Evolutionary conservation across 2,888 invertebrate genomes (phyloP).

Genomic region (Melieria picta): DNA sequence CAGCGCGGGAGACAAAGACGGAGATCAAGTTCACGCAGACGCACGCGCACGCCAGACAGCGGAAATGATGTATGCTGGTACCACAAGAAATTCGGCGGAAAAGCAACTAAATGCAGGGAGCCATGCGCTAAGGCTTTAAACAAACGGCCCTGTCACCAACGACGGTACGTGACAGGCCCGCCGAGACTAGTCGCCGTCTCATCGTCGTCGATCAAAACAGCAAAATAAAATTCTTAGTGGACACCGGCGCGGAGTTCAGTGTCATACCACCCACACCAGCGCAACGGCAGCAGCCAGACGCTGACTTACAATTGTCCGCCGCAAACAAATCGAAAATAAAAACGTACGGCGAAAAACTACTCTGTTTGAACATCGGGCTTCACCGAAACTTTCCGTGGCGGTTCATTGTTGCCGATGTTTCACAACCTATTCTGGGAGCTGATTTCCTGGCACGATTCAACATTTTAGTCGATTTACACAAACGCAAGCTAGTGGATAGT

Average conservation of each 20-base stretch:
- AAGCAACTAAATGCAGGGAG: background rate
- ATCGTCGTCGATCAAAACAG: slow-evolving; percentile 24
- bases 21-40: background rate
- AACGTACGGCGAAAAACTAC: slow-evolving; percentile 20
- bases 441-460: slow-evolving; percentile 31
- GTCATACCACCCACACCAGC: slow-evolving; percentile 25
- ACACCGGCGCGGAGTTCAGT: slow-evolving; percentile 35
- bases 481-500: slow-evolving; percentile 31
- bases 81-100: slow-evolving; percentile 11
- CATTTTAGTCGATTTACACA: slow-evolving; percentile 17
- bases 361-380: slow-evolving; percentile 29
- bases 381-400: background rate
- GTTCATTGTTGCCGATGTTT: slow-evolving; percentile 35
- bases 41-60: background rate
- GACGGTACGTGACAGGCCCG: slow-evolving; percentile 31
- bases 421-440: slow-evolving; percentile 34
- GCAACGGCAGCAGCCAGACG: slow-evolving; percentile 11
- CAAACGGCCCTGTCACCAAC: slow-evolving; percentile 20
- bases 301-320: slow-evolving; percentile 21
- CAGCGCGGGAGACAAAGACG: background rate
- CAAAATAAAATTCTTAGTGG: slow-evolving; percentile 34
- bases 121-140: slow-evolving; percentile 21
- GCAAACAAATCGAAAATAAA: slow-evolving; percentile 32
- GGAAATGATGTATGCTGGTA: slow-evolving; percentile 31
- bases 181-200: slow-evolving; percentile 24